phyloP scores from a whole-genome alignment of 92 coral and sea anemone genomes.

The Paramuricea clavata region DNA sequence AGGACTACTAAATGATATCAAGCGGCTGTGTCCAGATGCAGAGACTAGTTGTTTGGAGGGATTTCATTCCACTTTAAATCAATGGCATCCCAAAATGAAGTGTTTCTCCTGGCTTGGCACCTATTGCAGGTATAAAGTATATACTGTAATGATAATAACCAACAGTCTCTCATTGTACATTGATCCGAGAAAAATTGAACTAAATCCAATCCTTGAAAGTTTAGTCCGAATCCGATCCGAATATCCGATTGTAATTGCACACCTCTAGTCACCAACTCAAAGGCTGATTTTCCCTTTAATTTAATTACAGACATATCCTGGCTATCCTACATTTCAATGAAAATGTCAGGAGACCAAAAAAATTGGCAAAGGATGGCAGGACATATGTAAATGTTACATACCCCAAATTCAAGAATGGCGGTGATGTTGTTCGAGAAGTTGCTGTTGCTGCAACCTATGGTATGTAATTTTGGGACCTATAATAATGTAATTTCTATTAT shows the following conservation, averaged over 20 bases:
- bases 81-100: slow-evolving; percentile 64
- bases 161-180: neutral
- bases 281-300: slow-evolving; percentile 21
- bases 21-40: slow-evolving; percentile 49
- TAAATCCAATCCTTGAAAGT: too few species aligned
- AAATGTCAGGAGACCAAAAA: slow-evolving; percentile 42
- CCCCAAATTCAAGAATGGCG: slow-evolving; percentile 20
- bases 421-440: slow-evolving; percentile 31
- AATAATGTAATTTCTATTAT: neutral
- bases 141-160: neutral
- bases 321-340: slow-evolving; percentile 62
- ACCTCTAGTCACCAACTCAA: too few species aligned
- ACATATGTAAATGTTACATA: slow-evolving; percentile 32
- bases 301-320: slow-evolving; percentile 43
- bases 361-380: slow-evolving; percentile 27
- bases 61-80: slow-evolving; percentile 56
- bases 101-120: slow-evolving; percentile 69
- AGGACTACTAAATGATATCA: slow-evolving; percentile 52
- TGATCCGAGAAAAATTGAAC: too few species aligned
- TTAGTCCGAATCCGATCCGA: too few species aligned
- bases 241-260: too few species aligned
- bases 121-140: slow-evolving; percentile 55
- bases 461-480: slow-evolving; percentile 14
- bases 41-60: slow-evolving; percentile 66
- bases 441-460: slow-evolving; percentile 29